Base-by-base conservation (phyloP, 2,888 invertebrate genomes). In the Catocala nupta region DNA sequence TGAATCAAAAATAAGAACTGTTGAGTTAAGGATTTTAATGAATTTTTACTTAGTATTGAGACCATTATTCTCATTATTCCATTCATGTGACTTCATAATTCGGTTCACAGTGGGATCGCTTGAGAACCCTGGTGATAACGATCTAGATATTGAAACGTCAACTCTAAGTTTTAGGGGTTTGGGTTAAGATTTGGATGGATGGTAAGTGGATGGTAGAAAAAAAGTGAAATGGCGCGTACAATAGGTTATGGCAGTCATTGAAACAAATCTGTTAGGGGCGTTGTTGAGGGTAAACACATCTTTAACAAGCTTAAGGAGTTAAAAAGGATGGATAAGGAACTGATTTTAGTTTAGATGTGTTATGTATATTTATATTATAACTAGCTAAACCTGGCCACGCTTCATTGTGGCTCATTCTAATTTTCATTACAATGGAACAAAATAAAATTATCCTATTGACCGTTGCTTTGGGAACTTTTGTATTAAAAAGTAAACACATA, bases 161-260 rank as follows among this genome's bases (percentile, higher is more conserved):
- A 73, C 81, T 72, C 58, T 83, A 66, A 44, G 9, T 3, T 2
- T 11, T 42, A 2, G 4, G 0, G 0, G 0, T 9, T 74, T 71
- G 45, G 67, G 75, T 77, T 52, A 9, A 57, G 43, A 63, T 67
- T 86, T 4, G n/a, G 10, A 55, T 63, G 55, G 7, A 16, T 5
- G 7, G 0, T 33, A 45, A 39, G 25, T 54, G 50, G 63, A 65
- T 76, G 75, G 69, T 80, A 70, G 78, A 77, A 84, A 78, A 86
- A 85, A 87, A 81, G 85, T 83, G 82, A 87, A 91, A 91, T 90
- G 88, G 85, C 82, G 87, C 88, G 83, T 87, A 87, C 87, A 89
- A 89, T 90, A 84, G 86, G 75, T 79, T 78, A 82, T 80, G 81
- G 80, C 70, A 80, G 81, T 80, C 81, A 82, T 89, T 87, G 88